These are phyloP conservation scores for Ochotona curzoniae DNA, from an alignment of 2,113 vertebrate genomes.

Conservation along the genomic window DNA sequence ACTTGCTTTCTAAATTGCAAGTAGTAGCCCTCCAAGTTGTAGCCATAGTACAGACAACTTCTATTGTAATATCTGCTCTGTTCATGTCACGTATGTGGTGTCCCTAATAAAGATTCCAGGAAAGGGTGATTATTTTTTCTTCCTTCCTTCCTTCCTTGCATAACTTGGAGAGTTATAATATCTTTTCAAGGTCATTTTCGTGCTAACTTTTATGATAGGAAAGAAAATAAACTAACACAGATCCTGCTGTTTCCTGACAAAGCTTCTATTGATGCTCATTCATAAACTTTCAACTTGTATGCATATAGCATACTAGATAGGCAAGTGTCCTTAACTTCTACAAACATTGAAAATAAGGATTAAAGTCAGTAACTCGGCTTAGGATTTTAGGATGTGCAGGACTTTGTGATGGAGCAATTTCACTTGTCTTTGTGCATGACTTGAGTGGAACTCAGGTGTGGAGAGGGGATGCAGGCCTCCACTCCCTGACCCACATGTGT, in stretches of 20 bases:
- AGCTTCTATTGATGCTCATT: not conserved
- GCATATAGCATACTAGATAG: not conserved
- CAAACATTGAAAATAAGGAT: not conserved
- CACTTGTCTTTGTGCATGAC: not conserved
- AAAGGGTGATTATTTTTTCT: not conserved
- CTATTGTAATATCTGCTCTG: not conserved
- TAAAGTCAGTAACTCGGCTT: not conserved
- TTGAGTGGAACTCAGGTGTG: not conserved
- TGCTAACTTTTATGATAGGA: not conserved
- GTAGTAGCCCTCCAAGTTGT: not conserved
- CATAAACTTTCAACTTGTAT: not conserved
- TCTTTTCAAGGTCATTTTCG: conserved; percentile 32
- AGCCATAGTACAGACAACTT: not conserved
- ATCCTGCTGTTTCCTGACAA: conserved; percentile 53
- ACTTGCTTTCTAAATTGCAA: not conserved
- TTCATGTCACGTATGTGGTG: not conserved
- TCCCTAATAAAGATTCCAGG: not conserved
- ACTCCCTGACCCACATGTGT: not conserved
- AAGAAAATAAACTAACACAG: conserved; percentile 42
- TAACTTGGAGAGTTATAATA: not conserved
- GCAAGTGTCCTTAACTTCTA: not conserved
- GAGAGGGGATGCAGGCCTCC: not conserved
- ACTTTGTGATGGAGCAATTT: not conserved
- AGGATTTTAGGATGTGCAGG: not conserved
- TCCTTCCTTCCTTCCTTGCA: not conserved